Percentiles rank a stretch among this genome's conserved stretches.
Evolutionary conservation across 37 sponge, comb jelly and placozoan species (phyloP).

Genomic region (Tethya wilhelma): DNA sequence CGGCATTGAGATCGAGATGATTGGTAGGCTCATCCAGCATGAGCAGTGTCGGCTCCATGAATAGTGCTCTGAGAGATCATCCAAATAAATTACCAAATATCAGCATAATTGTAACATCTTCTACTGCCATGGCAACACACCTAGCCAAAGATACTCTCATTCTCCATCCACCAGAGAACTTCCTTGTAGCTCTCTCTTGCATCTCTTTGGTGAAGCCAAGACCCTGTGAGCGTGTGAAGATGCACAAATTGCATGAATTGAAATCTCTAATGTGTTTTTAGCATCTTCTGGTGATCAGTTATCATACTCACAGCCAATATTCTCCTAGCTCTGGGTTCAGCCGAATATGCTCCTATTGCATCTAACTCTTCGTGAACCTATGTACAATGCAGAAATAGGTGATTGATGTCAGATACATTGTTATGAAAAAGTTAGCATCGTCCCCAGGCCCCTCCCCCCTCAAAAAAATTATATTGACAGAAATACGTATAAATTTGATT

Average conservation of each 20-base stretch:
- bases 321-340: slow-evolving; percentile 92
- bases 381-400: too few species aligned
- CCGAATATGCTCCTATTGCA: slow-evolving; percentile 93
- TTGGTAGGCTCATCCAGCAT: slow-evolving; percentile 99
- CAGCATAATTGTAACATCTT: too few species aligned
- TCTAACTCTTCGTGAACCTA: slow-evolving; percentile 86
- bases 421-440: too few species aligned
- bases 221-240: slow-evolving; percentile 79
- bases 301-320: slow-evolving; percentile 88
- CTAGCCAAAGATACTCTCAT: slow-evolving; percentile 99
- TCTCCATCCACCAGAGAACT: slow-evolving; percentile 98
- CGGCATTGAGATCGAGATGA: slow-evolving; percentile 99
- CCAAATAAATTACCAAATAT: too few species aligned
- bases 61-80: slow-evolving; percentile 88
- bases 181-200: slow-evolving; percentile 90
- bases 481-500: too few species aligned
- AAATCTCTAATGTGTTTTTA: too few species aligned
- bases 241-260: too few species aligned
- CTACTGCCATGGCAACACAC: too few species aligned
- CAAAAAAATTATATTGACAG: too few species aligned
- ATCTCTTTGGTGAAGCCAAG: slow-evolving; percentile 95
- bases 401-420: too few species aligned
- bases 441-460: too few species aligned
- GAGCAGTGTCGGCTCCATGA: slow-evolving; percentile 97
- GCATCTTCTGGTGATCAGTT: not conserved